These are phyloP conservation scores for Sminthurides aquaticus DNA, from an alignment of 2,888 invertebrate species.

Conservation along the genomic window DNA sequence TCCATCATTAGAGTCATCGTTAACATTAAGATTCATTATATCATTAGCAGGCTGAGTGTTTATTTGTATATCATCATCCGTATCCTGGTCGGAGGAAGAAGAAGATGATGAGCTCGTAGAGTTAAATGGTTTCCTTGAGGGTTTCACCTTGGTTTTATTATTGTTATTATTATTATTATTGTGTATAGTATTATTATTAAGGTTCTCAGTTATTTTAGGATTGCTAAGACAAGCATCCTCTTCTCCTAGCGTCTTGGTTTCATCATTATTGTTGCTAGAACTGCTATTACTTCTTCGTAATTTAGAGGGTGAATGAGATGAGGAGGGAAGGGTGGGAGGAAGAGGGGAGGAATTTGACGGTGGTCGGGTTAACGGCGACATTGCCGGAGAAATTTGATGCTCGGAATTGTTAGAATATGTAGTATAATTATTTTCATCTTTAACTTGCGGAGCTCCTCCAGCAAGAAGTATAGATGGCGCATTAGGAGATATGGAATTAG, in stretches of 20 bases:
- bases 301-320: not conserved
- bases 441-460: not conserved
- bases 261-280: slow-evolving; percentile 1
- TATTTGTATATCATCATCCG: not conserved
- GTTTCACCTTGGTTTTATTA: not conserved
- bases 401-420: not conserved
- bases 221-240: no score
- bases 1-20: not conserved
- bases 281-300: not conserved
- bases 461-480: not conserved
- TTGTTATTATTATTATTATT: slow-evolving; percentile 14
- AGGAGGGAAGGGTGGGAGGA: no score
- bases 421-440: slow-evolving; percentile 4
- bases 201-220: slow-evolving; percentile 9
- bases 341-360: no score
- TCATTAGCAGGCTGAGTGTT: not conserved
- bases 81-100: slow-evolving; percentile 3
- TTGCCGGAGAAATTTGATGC: no score
- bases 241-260: not conserved
- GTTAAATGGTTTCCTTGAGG: not conserved
- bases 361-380: no score
- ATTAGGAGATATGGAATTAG: not conserved
- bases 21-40: not conserved
- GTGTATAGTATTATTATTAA: slow-evolving; percentile 17
- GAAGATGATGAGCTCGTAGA: not conserved